Evolutionary conservation across 2,113 vertebrate genomes (phyloP).

Genomic region (Triplophysa tibetana): DNA sequence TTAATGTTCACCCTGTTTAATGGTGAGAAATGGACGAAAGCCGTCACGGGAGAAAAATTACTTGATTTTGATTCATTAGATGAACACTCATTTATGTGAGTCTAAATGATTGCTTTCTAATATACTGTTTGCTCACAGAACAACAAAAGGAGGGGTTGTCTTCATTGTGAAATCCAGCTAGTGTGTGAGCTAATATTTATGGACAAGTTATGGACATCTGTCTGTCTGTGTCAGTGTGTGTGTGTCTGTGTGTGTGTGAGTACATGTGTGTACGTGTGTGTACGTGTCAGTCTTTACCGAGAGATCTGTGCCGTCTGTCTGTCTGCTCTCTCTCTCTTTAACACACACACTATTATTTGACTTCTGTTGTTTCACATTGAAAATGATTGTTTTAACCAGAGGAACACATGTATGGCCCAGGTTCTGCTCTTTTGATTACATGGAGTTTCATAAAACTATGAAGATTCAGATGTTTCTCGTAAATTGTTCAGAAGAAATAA

Average conservation of each 20-base stretch:
- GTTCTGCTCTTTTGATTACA: too few species aligned
- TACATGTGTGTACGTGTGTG: neutral
- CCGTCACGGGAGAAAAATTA: constrained; percentile 40
- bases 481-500: too few species aligned
- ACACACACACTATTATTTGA: too few species aligned
- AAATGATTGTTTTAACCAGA: too few species aligned
- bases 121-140: constrained; percentile 25
- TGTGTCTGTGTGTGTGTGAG: neutral
- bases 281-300: neutral
- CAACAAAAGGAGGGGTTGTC: constrained; percentile 23
- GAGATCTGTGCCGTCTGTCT: neutral
- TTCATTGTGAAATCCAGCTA: too few species aligned
- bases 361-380: too few species aligned
- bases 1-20: constrained; percentile 59
- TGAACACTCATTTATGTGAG: constrained; percentile 22
- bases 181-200: neutral
- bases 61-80: constrained; percentile 57
- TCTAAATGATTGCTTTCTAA: constrained; percentile 26
- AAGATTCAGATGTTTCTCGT: too few species aligned
- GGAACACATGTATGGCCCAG: too few species aligned
- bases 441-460: too few species aligned
- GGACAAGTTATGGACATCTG: too few species aligned
- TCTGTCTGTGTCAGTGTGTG: too few species aligned
- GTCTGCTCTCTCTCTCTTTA: too few species aligned
- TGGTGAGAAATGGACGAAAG: constrained; percentile 51